These are phyloP conservation scores for Uloborus plumipes DNA, from an alignment of 2,888 invertebrate genomes.

Conservation along the genomic window DNA sequence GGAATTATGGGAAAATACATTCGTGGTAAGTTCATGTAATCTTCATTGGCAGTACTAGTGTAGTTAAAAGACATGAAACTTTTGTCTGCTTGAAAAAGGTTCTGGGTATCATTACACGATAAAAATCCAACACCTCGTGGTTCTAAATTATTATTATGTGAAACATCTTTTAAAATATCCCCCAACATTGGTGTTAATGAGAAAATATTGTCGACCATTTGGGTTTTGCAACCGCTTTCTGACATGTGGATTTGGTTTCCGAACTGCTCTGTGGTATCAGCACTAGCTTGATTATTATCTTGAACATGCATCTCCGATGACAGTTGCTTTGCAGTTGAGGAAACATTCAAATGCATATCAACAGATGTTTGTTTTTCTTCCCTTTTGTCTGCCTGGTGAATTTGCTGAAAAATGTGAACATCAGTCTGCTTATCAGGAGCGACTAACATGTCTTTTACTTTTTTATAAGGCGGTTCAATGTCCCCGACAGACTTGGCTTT, in stretches of 20 bases:
- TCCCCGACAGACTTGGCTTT: conserved; percentile 31
- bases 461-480: conserved; percentile 42
- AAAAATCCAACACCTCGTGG: conserved; percentile 23
- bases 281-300: conserved; percentile 19
- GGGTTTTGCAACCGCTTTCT: conserved; percentile 46
- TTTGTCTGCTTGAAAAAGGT: conserved; percentile 39
- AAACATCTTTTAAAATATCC: conserved; percentile 55
- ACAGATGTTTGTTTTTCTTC: conserved; percentile 16
- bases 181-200: conserved; percentile 47
- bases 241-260: conserved; percentile 46
- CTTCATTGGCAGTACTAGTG: conserved; percentile 38
- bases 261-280: conserved; percentile 35
- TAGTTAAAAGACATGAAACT: conserved; percentile 41
- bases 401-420: conserved; percentile 13
- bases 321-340: conserved; percentile 25
- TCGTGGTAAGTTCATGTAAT: conserved; percentile 49
- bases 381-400: conserved; percentile 7
- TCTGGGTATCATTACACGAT: conserved; percentile 37
- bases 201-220: conserved; percentile 44
- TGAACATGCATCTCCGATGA: conserved; percentile 11
- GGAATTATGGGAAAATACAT: conserved; percentile 42
- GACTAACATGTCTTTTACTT: conserved; percentile 37
- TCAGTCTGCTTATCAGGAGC: conserved; percentile 14
- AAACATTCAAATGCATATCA: conserved; percentile 7
- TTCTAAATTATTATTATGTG: conserved; percentile 45